Conservation (phyloP, 1,140 invertebrate genomes). For the Pygmarrhopalites habei region DNA sequence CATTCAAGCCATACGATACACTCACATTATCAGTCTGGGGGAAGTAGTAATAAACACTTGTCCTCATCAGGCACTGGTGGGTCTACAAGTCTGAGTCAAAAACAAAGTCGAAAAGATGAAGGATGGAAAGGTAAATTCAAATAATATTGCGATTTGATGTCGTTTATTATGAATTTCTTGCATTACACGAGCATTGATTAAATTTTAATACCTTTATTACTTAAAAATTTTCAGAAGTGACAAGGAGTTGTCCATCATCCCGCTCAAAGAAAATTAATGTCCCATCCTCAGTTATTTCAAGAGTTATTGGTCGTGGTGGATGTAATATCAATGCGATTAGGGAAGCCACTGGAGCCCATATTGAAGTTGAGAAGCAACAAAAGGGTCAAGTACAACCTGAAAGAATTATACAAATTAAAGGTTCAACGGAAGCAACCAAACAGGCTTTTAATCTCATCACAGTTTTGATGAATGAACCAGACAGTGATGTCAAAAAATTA, state of each 20-base stretch:
- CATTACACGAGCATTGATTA: too few species aligned
- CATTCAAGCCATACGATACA: conserved; percentile 4
- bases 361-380: conserved; percentile 94
- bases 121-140: too few species aligned
- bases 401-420: conserved; percentile 89
- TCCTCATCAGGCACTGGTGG: background rate
- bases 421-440: conserved; percentile 73
- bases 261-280: conserved; percentile 79
- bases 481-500: conserved; percentile 80
- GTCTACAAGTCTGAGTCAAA: conserved; percentile 58
- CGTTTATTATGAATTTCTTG: too few species aligned
- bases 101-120: conserved; percentile 71
- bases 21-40: background rate
- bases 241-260: conserved; percentile 54
- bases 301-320: conserved; percentile 77
- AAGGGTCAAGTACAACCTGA: conserved; percentile 76
- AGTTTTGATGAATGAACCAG: conserved; percentile 82
- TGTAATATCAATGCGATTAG: conserved; percentile 96
- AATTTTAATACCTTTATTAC: too few species aligned
- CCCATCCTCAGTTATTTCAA: conserved; percentile 83
- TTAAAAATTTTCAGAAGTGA: too few species aligned
- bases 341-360: conserved; percentile 87
- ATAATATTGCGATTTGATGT: too few species aligned
- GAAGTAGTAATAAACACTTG: background rate
- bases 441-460: conserved; percentile 80